These are phyloP conservation scores for Mesochorus sp. DNA, from an alignment of 2,888 invertebrate genomes.

Conservation along the genomic window DNA sequence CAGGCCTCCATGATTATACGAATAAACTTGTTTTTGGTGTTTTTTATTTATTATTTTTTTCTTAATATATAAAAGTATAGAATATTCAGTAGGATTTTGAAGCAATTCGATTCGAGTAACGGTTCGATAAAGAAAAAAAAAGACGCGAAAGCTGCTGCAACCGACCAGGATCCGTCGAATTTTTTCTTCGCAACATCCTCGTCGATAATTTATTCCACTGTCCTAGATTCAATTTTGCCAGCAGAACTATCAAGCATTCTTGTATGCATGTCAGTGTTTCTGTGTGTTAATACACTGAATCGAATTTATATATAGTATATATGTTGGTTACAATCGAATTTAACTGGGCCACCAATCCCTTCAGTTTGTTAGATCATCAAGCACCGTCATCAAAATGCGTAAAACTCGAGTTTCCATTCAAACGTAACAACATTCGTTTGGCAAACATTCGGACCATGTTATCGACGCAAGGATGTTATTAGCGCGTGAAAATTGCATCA, in stretches of 20 bases:
- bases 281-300: neutral
- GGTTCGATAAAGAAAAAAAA: no score
- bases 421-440: no score
- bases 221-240: neutral
- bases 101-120: no score
- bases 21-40: no score
- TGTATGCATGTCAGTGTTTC: neutral
- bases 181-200: conserved; percentile 1
- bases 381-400: neutral
- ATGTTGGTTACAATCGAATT: neutral
- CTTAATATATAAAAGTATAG: no score
- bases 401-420: neutral
- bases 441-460: neutral
- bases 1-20: no score
- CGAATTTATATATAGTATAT: neutral
- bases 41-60: no score
- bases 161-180: no score
- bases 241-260: neutral
- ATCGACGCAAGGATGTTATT: conserved; percentile 3
- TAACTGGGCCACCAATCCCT: neutral
- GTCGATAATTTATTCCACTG: neutral
- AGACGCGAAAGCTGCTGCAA: no score
- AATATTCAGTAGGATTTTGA: no score
- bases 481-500: no score
- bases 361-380: conserved; percentile 12